These are phyloP conservation scores for Kryptopterus vitreolus DNA, from an alignment of 2,797 vertebrate genomes.

Conservation along the genomic window DNA sequence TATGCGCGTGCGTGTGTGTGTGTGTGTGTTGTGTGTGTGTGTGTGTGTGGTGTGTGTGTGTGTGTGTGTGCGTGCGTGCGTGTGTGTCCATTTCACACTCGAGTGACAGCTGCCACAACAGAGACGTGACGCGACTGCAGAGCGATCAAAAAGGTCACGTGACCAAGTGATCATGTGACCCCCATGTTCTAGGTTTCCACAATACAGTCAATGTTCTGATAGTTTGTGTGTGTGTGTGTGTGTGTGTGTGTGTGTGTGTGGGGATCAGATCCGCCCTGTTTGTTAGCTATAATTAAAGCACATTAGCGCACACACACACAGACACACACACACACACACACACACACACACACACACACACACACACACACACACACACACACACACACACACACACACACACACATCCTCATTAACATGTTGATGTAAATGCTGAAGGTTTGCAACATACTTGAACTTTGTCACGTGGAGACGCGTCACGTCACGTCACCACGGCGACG, in stretches of 20 bases:
- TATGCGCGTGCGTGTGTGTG: slow-evolving; percentile 26
- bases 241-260: not conserved
- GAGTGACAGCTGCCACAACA: slow-evolving; percentile 47
- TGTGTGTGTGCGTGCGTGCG: not conserved
- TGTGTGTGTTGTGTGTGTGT: not conserved
- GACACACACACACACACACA: no score
- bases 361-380: not conserved
- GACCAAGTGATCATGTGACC: slow-evolving; percentile 54
- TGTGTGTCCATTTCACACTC: slow-evolving; percentile 23
- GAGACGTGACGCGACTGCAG: slow-evolving; percentile 29
- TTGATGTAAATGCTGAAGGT: not conserved
- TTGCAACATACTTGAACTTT: not conserved
- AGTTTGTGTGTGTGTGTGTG: not conserved
- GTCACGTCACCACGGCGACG: slow-evolving; percentile 49
- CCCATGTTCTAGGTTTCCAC: slow-evolving; percentile 27
- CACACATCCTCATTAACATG: not conserved
- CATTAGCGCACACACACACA: not conserved
- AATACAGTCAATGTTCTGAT: not conserved
- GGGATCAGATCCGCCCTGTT: not conserved
- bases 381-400: not conserved
- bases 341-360: not conserved
- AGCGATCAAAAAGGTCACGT: slow-evolving; percentile 49
- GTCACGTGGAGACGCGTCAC: slow-evolving; percentile 42
- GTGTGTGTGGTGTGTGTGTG: no score
- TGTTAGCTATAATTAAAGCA: not conserved